Evolutionary conservation across 2,888 invertebrate species (phyloP), one percentile per base, ranked within the genome.

Genomic region (Frankliniella fusca): DNA sequence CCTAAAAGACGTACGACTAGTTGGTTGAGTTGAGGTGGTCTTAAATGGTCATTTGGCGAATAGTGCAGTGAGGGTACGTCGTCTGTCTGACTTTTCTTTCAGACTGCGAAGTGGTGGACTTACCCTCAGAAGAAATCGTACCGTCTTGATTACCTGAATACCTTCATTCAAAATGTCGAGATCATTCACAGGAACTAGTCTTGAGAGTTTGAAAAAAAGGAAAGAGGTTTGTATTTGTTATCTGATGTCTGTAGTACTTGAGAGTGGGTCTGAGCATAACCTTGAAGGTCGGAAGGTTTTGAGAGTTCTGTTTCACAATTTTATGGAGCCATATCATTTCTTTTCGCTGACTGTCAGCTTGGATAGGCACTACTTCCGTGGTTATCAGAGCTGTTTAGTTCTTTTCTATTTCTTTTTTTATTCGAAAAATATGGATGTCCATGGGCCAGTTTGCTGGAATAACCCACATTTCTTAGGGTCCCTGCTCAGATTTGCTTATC

Each of bases 271-370:
- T 1, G 10, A 61, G 61, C 61, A 23, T 76, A 8, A 11, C 23
- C 70, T 76, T 76, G 70, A 76, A 76, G 70, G 70, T 76, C 70
- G 70, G 70, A 76, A 61, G 61, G 61, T 76, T 3, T 23, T 23
- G 70, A 3, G 11, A 9, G 9, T 27, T 27, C 23, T 8, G 23
- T 76, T 23, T 76, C 70, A 76, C 15, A 20, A 20, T 76, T 61
- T 61, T 15, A 61, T n/a, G 11, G 18, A 61, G 12, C n/a, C 61
- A 38, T 38, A 38, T 38, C 2, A 38, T 38, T 38, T 38, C 38
- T 38, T 38, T 38, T 38, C 38, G 38, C 5, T 38, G 38, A 38
- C 38, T 38, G 38, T 38, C 38, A 38, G 5, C 38, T 38, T 38
- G 5, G 5, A 38, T 3, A 38, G 38, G 38, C 38, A 38, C 38